Base-by-base conservation (phyloP, 2,888 invertebrate species). In the Dendrolimus pini region DNA sequence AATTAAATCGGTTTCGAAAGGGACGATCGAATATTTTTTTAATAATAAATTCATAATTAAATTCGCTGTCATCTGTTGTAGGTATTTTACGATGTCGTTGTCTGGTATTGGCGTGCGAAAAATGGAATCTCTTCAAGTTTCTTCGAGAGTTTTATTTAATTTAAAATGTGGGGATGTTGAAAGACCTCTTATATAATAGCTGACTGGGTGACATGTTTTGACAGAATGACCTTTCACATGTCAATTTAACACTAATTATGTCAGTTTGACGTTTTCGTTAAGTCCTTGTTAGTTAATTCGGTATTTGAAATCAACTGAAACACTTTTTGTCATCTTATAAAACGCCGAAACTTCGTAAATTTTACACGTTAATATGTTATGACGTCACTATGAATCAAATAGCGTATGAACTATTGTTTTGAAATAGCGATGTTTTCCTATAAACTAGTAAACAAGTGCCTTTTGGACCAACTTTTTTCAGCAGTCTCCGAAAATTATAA, bases 31-130 rank as follows among this genome's bases (percentile, higher is more conserved):
- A 81, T 75, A 82, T 81, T 85, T 77, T 61, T 83, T 85, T 85
- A 89, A 88, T 87, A 86, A 89, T 89, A 47, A 47, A 85, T 88
- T 88, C 87, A 87, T 89, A 90, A 90, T 90, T 90, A 89, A 90
- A 89, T 88, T 85, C 78, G 82, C 86, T 88, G 89, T 86, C 89
- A 89, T 85, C 83, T 83, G 80, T 82, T 82, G 81, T 77, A 74
- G 75, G 74, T 79, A 77, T 77, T 76, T 76, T 74, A 75, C 77
- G 77, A 75, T 74, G 79, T 82, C 82, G 67, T 80, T 80, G 79
- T 80, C 84, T 88, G 86, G 78, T 82, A 84, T 83, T 89, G 89
- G 87, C 88, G 85, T 81, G 81, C 78, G 83, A 77, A 72, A 78
- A 82, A 82, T 79, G 78, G 70, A 81, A 77, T 83, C 75, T 77